Base-by-base conservation (phyloP, 1,140 invertebrate genomes). In the Arctopsyche grandis region DNA sequence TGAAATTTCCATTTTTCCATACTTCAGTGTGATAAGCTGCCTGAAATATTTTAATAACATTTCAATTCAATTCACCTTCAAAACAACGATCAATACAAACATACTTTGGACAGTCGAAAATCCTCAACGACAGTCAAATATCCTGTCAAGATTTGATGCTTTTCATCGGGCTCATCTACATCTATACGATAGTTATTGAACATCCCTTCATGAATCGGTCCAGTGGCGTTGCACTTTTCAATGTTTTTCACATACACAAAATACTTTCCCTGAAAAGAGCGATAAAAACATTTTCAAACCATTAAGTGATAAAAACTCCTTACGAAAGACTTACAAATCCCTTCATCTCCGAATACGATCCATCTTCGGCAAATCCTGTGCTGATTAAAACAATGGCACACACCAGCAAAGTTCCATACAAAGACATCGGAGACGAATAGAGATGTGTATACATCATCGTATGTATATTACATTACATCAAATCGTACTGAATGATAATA, bases 301-400 rank as follows among this genome's bases (percentile, higher is more conserved):
- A 60, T 60, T 21, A 26, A 10, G 21, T 52, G 21, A 26, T 26
- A 12, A 26, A 66, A 66, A 66, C 9, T 26, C 10, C 7, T 4
- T 38, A 38, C 7, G 7, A 38, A n/a, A n/a, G n/a, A 66, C 63
- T 66, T 66, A 66, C 63, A 66, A 66, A 66, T 22, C 63, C 24
- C 3, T 1, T 38, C 29, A 4, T 1, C 7, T 22, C 24, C 26
- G 22, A 24, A 24, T 9, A 9, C 12, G 5, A 4, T 24, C 3
- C 14, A 66, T 66, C n/a, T 12, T 26, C 22, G 4, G 10, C 63
- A 9, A 26, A 19, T n/a, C 14, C 16, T 19, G 1, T 21, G 21
- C 0, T 60, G 1, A 60, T 38, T 38, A 38, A 4, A 38, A 38
- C 7, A 38, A 1, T 38, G 29, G 7, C 29, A 38, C 29, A 38